Evolutionary conservation across 2,797 vertebrate species (phyloP).

Genomic region (Falco cherrug): DNA sequence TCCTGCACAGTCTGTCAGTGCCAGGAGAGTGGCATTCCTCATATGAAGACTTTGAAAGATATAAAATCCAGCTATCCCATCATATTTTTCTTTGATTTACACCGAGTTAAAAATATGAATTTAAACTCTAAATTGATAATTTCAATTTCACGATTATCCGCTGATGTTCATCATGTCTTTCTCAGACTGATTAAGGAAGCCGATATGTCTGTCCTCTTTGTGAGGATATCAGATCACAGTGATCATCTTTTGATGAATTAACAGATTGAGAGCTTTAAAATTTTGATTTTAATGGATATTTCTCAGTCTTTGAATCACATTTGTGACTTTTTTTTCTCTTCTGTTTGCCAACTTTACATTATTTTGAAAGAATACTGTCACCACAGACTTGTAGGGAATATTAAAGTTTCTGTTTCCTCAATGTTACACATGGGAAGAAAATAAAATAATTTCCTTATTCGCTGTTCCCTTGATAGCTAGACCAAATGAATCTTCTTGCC

Average conservation of each 20-base stretch:
- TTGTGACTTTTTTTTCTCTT: neutral
- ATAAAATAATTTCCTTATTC: neutral
- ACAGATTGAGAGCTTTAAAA: neutral
- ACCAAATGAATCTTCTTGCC: neutral
- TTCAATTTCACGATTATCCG: neutral
- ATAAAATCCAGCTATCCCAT: neutral
- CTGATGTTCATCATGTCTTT: neutral
- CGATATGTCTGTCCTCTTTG: neutral
- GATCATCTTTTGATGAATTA: neutral
- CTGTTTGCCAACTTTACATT: neutral
- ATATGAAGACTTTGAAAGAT: neutral
- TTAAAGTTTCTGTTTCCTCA: neutral
- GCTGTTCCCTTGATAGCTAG: neutral
- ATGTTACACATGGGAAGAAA: neutral
- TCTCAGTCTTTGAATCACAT: neutral
- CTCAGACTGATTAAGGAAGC: neutral
- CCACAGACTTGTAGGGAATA: neutral
- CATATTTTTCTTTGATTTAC: neutral
- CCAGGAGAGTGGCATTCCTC: neutral
- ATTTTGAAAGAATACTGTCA: neutral
- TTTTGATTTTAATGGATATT: neutral
- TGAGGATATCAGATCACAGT: neutral
- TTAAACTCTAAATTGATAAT: neutral
- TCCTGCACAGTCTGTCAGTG: neutral
- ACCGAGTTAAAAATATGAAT: neutral